A percentile compares a stretch with the other conserved stretches of the same genome.
phyloP scores from a whole-genome alignment of 2,797 vertebrate species.

The Etheostoma perlongum region DNA sequence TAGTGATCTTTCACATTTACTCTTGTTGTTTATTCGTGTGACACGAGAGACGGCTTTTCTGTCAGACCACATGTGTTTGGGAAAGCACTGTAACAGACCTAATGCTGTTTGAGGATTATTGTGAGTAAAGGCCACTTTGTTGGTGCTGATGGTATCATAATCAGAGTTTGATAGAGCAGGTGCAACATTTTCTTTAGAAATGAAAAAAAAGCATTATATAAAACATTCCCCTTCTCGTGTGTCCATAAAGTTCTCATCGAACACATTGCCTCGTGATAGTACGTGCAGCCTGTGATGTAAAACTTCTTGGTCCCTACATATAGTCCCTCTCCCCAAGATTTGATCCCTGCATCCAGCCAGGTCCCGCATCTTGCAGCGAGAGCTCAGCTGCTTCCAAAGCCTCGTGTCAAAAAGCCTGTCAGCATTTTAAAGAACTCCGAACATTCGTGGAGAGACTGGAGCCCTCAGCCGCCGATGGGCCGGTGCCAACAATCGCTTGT shows the following conservation, averaged over 20 bases:
- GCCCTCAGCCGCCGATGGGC: slow-evolving; percentile 40
- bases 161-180: not conserved
- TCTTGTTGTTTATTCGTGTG: slow-evolving; percentile 37
- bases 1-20: slow-evolving; percentile 66
- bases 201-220: not conserved
- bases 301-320: slow-evolving; percentile 30
- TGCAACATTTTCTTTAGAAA: not conserved
- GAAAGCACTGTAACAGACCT: not conserved
- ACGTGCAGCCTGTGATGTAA: slow-evolving; percentile 19
- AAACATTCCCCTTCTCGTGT: not conserved
- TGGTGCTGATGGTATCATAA: not conserved
- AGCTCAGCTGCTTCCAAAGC: slow-evolving; percentile 41
- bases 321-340: slow-evolving; percentile 29
- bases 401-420: slow-evolving; percentile 62
- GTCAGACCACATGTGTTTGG: slow-evolving; percentile 10
- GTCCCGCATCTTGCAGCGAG: slow-evolving; percentile 23
- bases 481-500: slow-evolving; percentile 55
- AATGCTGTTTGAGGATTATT: slow-evolving; percentile 1
- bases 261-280: slow-evolving; percentile 1
- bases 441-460: slow-evolving; percentile 28
- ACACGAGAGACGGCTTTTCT: slow-evolving; percentile 39
- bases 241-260: slow-evolving; percentile 25
- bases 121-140: slow-evolving; percentile 1
- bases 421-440: slow-evolving; percentile 48
- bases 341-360: slow-evolving; percentile 30